phyloP scores from a whole-genome alignment of 1,140 invertebrate genomes.

The Stegodyphus dumicola region DNA sequence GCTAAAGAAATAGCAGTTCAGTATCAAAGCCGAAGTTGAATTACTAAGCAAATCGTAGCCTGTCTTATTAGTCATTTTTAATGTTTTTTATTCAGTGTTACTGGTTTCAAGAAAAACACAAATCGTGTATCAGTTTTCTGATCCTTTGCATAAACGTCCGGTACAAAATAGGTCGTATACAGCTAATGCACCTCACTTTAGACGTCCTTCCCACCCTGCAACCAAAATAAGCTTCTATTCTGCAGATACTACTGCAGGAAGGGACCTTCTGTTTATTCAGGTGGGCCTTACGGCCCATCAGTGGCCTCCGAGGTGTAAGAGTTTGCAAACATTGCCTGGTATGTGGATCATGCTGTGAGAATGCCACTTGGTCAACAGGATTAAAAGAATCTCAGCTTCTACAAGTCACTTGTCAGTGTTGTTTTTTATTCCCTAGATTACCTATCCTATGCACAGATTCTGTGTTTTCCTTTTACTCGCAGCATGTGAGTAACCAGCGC shows the following conservation, averaged over 20 bases:
- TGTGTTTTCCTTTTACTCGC: too few species aligned
- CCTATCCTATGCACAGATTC: background rate
- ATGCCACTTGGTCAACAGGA: conserved; percentile 47
- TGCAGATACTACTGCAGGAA: background rate
- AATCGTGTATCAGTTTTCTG: conserved; percentile 16
- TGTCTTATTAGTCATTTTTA: too few species aligned
- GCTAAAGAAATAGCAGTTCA: too few species aligned
- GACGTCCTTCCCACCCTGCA: background rate
- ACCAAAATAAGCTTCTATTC: conserved; percentile 4
- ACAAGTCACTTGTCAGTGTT: conserved; percentile 31
- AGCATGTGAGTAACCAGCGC: too few species aligned
- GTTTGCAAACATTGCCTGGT: conserved; percentile 45
- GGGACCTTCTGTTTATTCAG: conserved; percentile 22
- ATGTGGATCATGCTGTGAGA: conserved; percentile 52
- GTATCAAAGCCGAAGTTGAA: too few species aligned
- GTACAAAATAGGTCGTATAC: background rate
- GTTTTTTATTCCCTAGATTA: conserved; percentile 32
- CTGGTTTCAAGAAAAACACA: background rate
- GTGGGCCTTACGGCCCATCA: background rate
- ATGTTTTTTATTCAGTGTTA: too few species aligned
- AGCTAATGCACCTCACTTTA: conserved; percentile 14
- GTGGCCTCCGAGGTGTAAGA: background rate
- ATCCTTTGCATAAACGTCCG: conserved; percentile 22
- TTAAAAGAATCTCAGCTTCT: conserved; percentile 32
- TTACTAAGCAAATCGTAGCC: too few species aligned